phyloP scores from a whole-genome alignment of 2,797 vertebrate species.

The Champsocephalus gunnari region DNA sequence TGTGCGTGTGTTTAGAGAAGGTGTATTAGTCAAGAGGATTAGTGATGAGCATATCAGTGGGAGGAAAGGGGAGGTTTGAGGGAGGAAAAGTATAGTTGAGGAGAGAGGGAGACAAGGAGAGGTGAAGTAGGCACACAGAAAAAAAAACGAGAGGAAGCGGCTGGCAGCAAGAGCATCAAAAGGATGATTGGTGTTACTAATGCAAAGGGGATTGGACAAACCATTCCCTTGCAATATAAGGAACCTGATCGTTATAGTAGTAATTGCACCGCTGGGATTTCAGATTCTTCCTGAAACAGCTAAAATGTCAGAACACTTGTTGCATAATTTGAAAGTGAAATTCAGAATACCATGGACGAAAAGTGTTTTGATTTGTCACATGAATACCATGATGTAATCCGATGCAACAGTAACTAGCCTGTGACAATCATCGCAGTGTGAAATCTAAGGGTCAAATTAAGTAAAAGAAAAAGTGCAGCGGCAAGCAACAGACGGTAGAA shows the following conservation, averaged over 20 bases:
- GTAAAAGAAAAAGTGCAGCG: not conserved
- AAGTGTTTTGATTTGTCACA: not conserved
- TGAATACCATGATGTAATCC: constrained; percentile 7
- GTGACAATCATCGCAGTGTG: not conserved
- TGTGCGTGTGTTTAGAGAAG: constrained; percentile 19
- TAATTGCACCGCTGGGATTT: constrained; percentile 4
- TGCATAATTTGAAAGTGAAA: not conserved
- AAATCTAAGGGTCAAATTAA: constrained; percentile 4
- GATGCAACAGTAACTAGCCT: not conserved
- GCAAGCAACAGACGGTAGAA: not conserved
- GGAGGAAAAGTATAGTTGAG: constrained; percentile 7
- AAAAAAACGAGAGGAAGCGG: constrained; percentile 22
- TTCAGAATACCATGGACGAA: constrained; percentile 7
- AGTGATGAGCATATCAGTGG: constrained; percentile 17
- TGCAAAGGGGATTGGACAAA: constrained; percentile 11
- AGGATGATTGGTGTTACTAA: constrained; percentile 8
- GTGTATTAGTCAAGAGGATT: constrained; percentile 37
- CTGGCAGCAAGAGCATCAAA: constrained; percentile 28
- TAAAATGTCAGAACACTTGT: not conserved
- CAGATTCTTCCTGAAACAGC: constrained; percentile 3
- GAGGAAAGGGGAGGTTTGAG: constrained; percentile 11
- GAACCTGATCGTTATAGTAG: not conserved
- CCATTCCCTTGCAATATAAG: not conserved
- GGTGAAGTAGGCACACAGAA: constrained; percentile 21
- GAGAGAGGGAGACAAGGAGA: not conserved